Percentiles rank a stretch among this genome's conserved stretches.
phyloP scores from a whole-genome alignment of 2,797 vertebrate genomes.

The Poeciliopsis gracilis region DNA sequence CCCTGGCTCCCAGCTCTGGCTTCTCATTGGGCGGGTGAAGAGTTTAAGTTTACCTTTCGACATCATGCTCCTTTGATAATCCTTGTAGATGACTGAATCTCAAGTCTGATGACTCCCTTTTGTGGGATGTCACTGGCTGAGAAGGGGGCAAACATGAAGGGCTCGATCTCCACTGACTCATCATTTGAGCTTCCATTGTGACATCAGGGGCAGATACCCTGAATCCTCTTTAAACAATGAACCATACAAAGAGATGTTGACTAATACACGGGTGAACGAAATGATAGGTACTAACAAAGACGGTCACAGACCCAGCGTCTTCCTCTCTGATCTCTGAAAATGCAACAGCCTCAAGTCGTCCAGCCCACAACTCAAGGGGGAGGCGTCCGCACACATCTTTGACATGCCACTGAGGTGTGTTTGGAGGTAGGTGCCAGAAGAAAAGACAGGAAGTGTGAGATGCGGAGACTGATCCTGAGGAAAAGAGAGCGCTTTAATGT shows the following conservation, averaged over 20 bases:
- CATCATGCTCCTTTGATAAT: conserved; percentile 70
- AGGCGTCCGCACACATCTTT: conserved; percentile 42
- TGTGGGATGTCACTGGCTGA: conserved; percentile 25
- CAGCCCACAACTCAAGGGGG: conserved; percentile 28
- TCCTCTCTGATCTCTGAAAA: conserved; percentile 38
- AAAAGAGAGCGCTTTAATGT: conserved; percentile 65
- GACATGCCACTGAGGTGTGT: conserved; percentile 47
- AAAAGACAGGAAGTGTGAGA: conserved; percentile 42
- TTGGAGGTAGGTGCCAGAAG: conserved; percentile 32
- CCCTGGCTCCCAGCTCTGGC: conserved; percentile 56
- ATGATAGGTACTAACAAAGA: conserved; percentile 28
- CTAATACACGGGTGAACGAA: conserved; percentile 17
- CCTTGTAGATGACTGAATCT: conserved; percentile 52
- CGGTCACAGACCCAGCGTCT: conserved; percentile 31
- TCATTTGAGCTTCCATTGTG: not conserved
- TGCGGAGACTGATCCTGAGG: conserved; percentile 39
- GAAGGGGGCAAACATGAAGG: conserved; percentile 46
- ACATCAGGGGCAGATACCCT: conserved; percentile 18
- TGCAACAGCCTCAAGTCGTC: conserved; percentile 4
- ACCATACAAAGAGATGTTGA: conserved; percentile 25
- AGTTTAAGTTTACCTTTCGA: conserved; percentile 68
- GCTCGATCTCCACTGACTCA: conserved; percentile 46
- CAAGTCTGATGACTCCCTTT: conserved; percentile 40
- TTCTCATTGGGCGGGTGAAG: conserved; percentile 49
- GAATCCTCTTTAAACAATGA: conserved; percentile 39